These are phyloP conservation scores for Mythimna lalbum DNA, from an alignment of 2,888 invertebrate genomes.

Conservation along the genomic window DNA sequence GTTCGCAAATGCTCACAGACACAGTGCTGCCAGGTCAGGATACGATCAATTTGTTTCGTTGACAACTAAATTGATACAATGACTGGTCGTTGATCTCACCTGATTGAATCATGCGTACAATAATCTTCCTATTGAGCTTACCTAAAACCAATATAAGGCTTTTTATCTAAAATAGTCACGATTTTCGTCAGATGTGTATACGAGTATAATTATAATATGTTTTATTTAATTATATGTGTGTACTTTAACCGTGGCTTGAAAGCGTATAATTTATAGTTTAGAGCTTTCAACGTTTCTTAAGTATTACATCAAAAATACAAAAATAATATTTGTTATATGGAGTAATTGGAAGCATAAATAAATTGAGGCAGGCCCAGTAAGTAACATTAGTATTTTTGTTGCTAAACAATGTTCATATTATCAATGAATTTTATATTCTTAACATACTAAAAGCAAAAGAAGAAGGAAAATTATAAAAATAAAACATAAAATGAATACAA, in stretches of 20 bases:
- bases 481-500: too few species aligned
- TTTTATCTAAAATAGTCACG: conserved; percentile 20
- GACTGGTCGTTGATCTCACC: conserved; percentile 57
- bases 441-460: too few species aligned
- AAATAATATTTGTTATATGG: too few species aligned
- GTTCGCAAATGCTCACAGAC: conserved; percentile 62
- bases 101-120: conserved; percentile 46
- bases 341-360: too few species aligned
- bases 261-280: background rate
- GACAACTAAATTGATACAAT: conserved; percentile 66
- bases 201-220: background rate
- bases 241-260: background rate
- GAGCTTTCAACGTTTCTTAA: background rate
- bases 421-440: too few species aligned
- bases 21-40: conserved; percentile 56
- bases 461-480: too few species aligned
- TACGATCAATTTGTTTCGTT: conserved; percentile 62
- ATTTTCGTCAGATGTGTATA: background rate
- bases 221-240: conserved; percentile 21
- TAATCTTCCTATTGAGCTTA: conserved; percentile 21
- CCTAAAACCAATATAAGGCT: conserved; percentile 16
- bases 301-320: too few species aligned
- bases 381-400: too few species aligned
- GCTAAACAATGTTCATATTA: too few species aligned
- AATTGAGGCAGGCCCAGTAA: too few species aligned